Conservation (phyloP, 2,797 vertebrate genomes). For the Tympanoctomys barrerae region DNA sequence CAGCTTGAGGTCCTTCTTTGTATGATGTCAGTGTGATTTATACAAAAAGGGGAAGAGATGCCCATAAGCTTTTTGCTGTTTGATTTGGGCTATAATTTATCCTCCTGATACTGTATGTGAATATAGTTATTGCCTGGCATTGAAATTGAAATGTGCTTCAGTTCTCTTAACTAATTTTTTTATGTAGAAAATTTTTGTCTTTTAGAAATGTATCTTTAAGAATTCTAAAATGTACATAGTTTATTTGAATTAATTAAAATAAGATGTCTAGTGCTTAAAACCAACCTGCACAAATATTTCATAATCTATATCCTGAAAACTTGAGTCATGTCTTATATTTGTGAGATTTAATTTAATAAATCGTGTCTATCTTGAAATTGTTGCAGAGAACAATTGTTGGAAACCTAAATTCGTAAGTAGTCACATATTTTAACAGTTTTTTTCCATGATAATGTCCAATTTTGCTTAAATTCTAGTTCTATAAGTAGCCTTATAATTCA, state of each 20-base stretch:
- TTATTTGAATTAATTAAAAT: conserved; percentile 46
- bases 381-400: conserved; percentile 1
- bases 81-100: conserved; percentile 66
- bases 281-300: not conserved
- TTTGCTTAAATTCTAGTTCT: conserved; percentile 58
- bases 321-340: conserved; percentile 27
- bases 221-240: not conserved
- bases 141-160: conserved; percentile 50
- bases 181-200: conserved; percentile 39
- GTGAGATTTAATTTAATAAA: conserved; percentile 62
- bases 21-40: conserved; percentile 48
- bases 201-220: conserved; percentile 64
- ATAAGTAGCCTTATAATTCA: conserved; percentile 32
- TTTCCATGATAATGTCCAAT: conserved; percentile 36
- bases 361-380: conserved; percentile 42
- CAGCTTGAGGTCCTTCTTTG: conserved; percentile 68
- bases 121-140: conserved; percentile 49
- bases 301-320: conserved; percentile 48
- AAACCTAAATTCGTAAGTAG: conserved; percentile 35
- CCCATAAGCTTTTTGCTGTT: conserved; percentile 82
- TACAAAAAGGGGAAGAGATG: conserved; percentile 73
- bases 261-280: conserved; percentile 49
- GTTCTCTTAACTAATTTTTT: conserved; percentile 40
- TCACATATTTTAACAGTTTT: conserved; percentile 33
- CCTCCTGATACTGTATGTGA: not conserved